Conservation (phyloP, 1,140 invertebrate genomes). For the Latrodectus geometricus region DNA sequence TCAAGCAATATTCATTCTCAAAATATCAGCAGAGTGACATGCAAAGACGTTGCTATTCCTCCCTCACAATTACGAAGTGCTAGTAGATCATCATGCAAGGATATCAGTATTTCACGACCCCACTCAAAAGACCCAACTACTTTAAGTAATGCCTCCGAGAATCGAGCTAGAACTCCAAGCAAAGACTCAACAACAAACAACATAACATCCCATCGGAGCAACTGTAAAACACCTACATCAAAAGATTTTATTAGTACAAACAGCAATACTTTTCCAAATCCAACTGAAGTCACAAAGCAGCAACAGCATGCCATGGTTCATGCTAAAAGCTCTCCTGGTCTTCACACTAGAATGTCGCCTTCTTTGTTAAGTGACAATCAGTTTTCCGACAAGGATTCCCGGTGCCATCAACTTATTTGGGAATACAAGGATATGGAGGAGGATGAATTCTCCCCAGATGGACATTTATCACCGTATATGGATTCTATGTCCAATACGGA, state of each 20-base stretch:
- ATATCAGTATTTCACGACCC: neutral
- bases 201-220: neutral
- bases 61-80: conserved; percentile 2
- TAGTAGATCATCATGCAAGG: conserved; percentile 35
- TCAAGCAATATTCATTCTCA: neutral
- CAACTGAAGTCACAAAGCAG: neutral
- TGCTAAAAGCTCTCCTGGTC: conserved; percentile 57
- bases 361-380: conserved; percentile 6
- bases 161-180: conserved; percentile 11
- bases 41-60: neutral
- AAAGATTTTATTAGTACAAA: neutral
- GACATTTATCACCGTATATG: conserved; percentile 48
- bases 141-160: neutral
- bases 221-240: conserved; percentile 2
- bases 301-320: conserved; percentile 21
- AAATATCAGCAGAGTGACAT: neutral
- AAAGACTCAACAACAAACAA: neutral
- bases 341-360: conserved; percentile 6
- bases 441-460: conserved; percentile 41
- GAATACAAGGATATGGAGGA: conserved; percentile 43
- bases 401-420: conserved; percentile 14
- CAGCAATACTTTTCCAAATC: conserved; percentile 8
- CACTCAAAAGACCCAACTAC: conserved; percentile 1
- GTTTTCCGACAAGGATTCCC: neutral
- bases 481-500: conserved; percentile 66